Percentiles rank a stretch among this genome's conserved stretches.
These are phyloP conservation scores for Pachyseris speciosa DNA, from an alignment of 64 coral and sea anemone genomes.

Conservation along the genomic window DNA sequence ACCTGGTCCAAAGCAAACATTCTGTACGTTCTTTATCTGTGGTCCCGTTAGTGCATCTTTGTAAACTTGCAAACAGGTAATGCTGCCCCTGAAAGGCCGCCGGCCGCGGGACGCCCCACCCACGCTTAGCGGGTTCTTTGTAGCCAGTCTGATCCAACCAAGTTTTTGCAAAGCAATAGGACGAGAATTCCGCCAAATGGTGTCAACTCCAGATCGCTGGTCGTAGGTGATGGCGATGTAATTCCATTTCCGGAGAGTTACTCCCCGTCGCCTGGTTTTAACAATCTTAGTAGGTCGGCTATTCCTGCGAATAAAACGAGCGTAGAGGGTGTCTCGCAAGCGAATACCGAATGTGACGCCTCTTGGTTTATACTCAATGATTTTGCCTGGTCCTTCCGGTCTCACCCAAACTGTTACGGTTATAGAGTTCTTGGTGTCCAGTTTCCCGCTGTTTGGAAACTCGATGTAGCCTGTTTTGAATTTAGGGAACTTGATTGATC, in stretches of 20 bases:
- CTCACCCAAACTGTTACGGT: constrained; percentile 60
- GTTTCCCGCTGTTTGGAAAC: constrained; percentile 51
- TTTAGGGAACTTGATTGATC: constrained; percentile 32
- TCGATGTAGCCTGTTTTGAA: constrained; percentile 27
- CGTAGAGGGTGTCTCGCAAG: not conserved
- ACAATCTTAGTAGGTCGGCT: constrained; percentile 13
- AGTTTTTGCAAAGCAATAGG: constrained; percentile 42
- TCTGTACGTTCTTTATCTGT: constrained; percentile 70
- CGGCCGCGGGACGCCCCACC: constrained; percentile 30
- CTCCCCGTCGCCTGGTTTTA: constrained; percentile 15
- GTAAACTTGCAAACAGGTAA: constrained; percentile 83
- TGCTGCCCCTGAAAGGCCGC: constrained; percentile 62
- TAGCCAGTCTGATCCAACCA: constrained; percentile 36
- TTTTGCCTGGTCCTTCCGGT: constrained; percentile 31
- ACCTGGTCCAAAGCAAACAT: constrained; percentile 88
- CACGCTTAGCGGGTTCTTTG: constrained; percentile 53
- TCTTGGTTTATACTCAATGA: constrained; percentile 32
- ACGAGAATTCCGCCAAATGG: constrained; percentile 31
- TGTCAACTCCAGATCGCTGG: constrained; percentile 3
- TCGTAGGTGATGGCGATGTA: constrained; percentile 50
- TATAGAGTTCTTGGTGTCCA: constrained; percentile 49
- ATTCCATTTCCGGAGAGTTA: constrained; percentile 33
- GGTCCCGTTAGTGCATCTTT: constrained; percentile 56
- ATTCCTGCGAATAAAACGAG: constrained; percentile 11
- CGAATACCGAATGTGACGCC: constrained; percentile 34